These are phyloP conservation scores for Pogonocherus hispidulus DNA, from an alignment of 2,888 invertebrate species.

Conservation along the genomic window DNA sequence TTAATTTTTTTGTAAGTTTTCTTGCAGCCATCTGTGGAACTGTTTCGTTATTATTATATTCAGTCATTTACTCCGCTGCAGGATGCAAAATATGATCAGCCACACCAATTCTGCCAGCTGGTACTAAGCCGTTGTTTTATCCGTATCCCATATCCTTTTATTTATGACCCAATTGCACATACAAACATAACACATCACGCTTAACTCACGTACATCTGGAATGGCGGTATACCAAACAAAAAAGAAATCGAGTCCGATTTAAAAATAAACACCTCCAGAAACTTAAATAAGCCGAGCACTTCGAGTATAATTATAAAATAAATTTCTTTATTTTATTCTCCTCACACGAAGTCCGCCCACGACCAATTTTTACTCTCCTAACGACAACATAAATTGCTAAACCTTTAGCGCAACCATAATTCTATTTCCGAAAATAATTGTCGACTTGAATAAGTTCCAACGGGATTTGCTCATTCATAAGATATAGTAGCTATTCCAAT, in stretches of 20 bases:
- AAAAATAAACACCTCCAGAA: conserved; percentile 10
- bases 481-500: not conserved
- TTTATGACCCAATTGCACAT: conserved; percentile 1
- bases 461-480: conserved; percentile 16
- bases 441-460: conserved; percentile 22
- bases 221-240: conserved; percentile 1
- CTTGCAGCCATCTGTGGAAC: conserved; percentile 42
- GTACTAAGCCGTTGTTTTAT: not conserved
- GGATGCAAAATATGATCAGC: not conserved
- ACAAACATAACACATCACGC: not conserved
- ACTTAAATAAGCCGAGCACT: not conserved
- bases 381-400: conserved; percentile 16
- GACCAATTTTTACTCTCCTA: conserved; percentile 11
- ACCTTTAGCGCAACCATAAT: conserved; percentile 15
- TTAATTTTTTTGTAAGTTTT: too few species aligned
- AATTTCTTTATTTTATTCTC: conserved; percentile 16
- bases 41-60: conserved; percentile 20
- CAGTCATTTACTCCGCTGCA: conserved; percentile 34
- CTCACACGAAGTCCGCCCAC: conserved; percentile 9
- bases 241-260: conserved; percentile 1
- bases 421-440: conserved; percentile 14
- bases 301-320: conserved; percentile 9
- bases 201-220: not conserved
- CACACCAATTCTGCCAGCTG: not conserved
- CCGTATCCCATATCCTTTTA: not conserved